Evolutionary conservation across 2,797 vertebrate species (phyloP), one percentile per base, ranked within the genome.

Genomic region (Trichosurus vulpecula): DNA sequence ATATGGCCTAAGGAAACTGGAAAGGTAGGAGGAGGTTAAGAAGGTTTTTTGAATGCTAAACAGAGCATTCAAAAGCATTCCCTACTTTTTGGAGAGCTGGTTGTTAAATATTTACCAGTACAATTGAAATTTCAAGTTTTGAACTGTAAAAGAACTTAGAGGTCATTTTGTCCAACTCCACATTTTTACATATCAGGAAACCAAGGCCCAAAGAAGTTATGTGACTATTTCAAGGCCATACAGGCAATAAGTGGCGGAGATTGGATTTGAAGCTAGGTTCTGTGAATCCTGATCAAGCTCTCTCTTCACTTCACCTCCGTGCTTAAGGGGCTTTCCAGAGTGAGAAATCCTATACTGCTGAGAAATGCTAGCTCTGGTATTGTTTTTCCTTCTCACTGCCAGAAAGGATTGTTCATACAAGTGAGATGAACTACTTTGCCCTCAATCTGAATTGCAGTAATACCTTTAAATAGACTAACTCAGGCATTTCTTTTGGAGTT

Each of bases 401-500:
- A 41, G 47, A 51, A 87, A 51, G 66, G 16, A 74, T 74, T 52
- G n/a, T 87, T 87, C 54, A 19, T 29, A 4, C 58, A 90, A 93
- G 29, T 55, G 91, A 51, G 93, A 92, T 87, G 29, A 52, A 87
- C 35, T 90, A 52, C 27, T 61, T 90, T 95, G 1, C 66, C 90
- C 92, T 92, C 61, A 91, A 41, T 47, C 47, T 90, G 30, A 52
- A 29, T 54, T 52, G 22, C n/a, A 81, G 27, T 22, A 12, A 92
- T 91, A 27, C 9, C 87, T 95, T 91, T 90, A 54, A 58, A 74
- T n/a, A 95, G 57, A 55, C 41, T 66, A 52, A 10, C 56, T 87
- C 74, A 87, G 74, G 74, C 74, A 81, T 47, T 81, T 81, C n/a
- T 81, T 47, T 74, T 55, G 91, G 58, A 54, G 92, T 53, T n/a